Evolutionary conservation across 1,140 invertebrate genomes (phyloP).

Genomic region (Pseudomyrmex cubaensis): DNA sequence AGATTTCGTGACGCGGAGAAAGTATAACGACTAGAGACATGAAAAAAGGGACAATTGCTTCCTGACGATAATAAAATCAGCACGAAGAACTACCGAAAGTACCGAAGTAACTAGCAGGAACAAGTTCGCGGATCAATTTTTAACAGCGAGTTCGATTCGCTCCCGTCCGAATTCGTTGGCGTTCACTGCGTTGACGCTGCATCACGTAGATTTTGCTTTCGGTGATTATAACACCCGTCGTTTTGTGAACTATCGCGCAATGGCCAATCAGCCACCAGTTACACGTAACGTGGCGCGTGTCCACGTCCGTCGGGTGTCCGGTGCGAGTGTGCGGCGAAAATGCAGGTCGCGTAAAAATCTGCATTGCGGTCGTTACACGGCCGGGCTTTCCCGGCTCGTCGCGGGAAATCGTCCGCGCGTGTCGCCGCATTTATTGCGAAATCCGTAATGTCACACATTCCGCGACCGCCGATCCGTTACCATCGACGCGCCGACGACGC

Average conservation of each 20-base stretch:
- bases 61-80: not conserved
- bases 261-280: constrained; percentile 47
- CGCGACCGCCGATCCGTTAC: constrained; percentile 56
- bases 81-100: constrained; percentile 17
- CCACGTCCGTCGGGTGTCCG: not conserved
- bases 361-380: constrained; percentile 55
- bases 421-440: constrained; percentile 57
- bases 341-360: constrained; percentile 56
- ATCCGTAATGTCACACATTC: constrained; percentile 62
- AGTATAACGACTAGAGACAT: not conserved
- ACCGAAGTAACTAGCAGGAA: not conserved
- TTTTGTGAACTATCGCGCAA: constrained; percentile 42
- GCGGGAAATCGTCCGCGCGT: constrained; percentile 49
- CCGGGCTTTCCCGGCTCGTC: constrained; percentile 2
- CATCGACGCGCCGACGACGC: constrained; percentile 52
- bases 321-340: not conserved
- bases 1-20: not conserved
- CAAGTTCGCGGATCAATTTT: constrained; percentile 17
- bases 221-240: constrained; percentile 37
- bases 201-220: constrained; percentile 14
- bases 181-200: not conserved
- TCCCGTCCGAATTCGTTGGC: not conserved
- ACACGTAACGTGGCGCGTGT: constrained; percentile 45
- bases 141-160: not conserved
- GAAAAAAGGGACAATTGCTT: not conserved